These are phyloP conservation scores for Engraulis encrasicolus DNA, from an alignment of 2,113 vertebrate species.

Conservation along the genomic window DNA sequence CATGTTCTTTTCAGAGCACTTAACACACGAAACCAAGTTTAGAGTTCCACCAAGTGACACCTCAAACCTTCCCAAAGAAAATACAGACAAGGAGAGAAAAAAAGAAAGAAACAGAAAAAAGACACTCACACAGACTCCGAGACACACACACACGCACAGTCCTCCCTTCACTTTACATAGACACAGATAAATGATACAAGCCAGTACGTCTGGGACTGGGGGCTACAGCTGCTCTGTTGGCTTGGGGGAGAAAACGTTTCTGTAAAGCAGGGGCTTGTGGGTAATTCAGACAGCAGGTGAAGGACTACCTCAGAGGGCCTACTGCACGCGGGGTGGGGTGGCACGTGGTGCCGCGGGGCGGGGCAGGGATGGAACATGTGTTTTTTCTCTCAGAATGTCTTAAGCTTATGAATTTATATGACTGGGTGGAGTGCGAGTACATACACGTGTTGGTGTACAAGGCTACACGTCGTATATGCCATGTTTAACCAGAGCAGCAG, in stretches of 20 bases:
- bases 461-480: not conserved
- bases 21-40: slow-evolving; percentile 5
- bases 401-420: not conserved
- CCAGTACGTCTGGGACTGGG: not conserved
- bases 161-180: not conserved
- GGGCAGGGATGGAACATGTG: too few species aligned
- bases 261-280: not conserved
- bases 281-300: not conserved
- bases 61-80: too few species aligned
- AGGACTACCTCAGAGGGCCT: not conserved
- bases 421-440: not conserved
- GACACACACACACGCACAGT: not conserved
- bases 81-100: not conserved
- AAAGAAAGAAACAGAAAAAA: not conserved
- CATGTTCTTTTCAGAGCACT: slow-evolving; percentile 5
- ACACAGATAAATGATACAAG: not conserved
- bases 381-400: not conserved
- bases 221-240: not conserved
- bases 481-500: not conserved
- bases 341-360: too few species aligned
- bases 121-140: not conserved
- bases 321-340: too few species aligned
- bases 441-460: not conserved
- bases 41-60: not conserved
- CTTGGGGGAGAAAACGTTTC: not conserved